phyloP scores from a whole-genome alignment of 2,113 vertebrate genomes.

The Seriola aureovittata region DNA sequence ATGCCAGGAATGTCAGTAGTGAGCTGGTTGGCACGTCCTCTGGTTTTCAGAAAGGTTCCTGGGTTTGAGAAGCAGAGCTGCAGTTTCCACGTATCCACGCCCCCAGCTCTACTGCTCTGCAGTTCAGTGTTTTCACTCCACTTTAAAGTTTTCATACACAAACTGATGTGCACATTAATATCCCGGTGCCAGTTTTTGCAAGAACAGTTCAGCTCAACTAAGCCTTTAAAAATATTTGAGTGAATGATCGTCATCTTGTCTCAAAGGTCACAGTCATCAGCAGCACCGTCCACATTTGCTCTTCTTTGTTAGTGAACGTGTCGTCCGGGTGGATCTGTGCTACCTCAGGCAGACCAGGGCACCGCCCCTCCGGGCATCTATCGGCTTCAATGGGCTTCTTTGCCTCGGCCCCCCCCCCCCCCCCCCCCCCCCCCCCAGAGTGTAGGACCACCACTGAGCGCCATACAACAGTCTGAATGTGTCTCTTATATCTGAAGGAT shows the following conservation, averaged over 20 bases:
- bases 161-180: too few relatives aligned
- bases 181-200: background rate
- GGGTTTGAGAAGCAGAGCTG: background rate
- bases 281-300: background rate
- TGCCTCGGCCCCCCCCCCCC: too few relatives aligned
- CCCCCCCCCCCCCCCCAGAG: too few relatives aligned
- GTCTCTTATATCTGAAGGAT: slow-evolving; percentile 12
- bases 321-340: background rate
- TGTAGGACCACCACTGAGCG: background rate
- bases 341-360: too few relatives aligned
- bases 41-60: slow-evolving; percentile 23
- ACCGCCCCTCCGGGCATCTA: too few relatives aligned
- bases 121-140: background rate
- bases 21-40: slow-evolving; percentile 27
- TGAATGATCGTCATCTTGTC: background rate
- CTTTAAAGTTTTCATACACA: too few relatives aligned
- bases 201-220: background rate
- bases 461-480: slow-evolving; percentile 19
- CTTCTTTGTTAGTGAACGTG: background rate
- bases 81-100: slow-evolving; percentile 12
- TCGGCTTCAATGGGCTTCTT: too few relatives aligned
- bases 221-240: background rate
- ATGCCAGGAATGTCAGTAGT: slow-evolving; percentile 74
- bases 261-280: slow-evolving; percentile 9
- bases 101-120: background rate